Evolutionary conservation across 92 coral and sea anemone species (phyloP).

Genomic region (Siderastrea radians): DNA sequence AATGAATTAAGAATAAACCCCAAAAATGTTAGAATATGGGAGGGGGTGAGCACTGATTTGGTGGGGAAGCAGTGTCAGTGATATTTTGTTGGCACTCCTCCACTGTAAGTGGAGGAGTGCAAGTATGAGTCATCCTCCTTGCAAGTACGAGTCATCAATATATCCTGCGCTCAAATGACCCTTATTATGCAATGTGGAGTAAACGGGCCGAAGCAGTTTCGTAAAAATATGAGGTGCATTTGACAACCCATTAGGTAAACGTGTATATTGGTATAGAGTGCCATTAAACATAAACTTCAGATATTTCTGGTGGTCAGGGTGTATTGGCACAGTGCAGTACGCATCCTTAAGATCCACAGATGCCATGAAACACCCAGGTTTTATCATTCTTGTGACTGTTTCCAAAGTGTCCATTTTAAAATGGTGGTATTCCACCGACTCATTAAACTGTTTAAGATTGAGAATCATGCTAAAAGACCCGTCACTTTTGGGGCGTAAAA

Average conservation of each 20-base stretch:
- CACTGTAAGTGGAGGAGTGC: too few species aligned
- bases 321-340: not conserved
- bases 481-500: conserved; percentile 42
- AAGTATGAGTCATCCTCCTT: too few species aligned
- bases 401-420: conserved; percentile 18
- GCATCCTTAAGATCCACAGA: not conserved
- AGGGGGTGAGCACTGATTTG: conserved; percentile 49
- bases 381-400: conserved; percentile 9
- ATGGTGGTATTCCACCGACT: conserved; percentile 7
- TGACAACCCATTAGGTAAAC: conserved; percentile 49
- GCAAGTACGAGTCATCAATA: conserved; percentile 59
- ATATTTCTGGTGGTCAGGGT: conserved; percentile 35
- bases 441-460: conserved; percentile 7
- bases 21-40: conserved; percentile 39
- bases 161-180: conserved; percentile 50
- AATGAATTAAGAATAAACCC: conserved; percentile 45
- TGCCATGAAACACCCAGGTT: conserved; percentile 10
- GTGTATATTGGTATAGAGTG: conserved; percentile 38
- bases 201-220: conserved; percentile 53
- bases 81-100: conserved; percentile 53
- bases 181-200: conserved; percentile 41
- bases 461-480: conserved; percentile 40
- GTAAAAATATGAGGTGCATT: conserved; percentile 41
- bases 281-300: conserved; percentile 52
- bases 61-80: conserved; percentile 30